These are phyloP conservation scores for Prunella fulvescens DNA, from an alignment of 2,113 vertebrate genomes.

Conservation along the genomic window DNA sequence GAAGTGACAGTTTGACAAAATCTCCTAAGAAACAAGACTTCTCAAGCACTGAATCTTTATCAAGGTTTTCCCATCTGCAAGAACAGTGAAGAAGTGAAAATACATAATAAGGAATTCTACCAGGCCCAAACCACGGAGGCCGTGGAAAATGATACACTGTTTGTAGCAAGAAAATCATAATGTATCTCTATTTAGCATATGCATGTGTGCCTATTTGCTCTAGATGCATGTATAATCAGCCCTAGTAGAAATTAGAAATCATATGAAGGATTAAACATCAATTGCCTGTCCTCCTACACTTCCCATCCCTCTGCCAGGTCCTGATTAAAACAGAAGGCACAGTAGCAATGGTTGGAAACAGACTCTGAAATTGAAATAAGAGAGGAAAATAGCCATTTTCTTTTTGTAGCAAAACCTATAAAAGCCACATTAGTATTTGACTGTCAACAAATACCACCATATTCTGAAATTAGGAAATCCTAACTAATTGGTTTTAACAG, in stretches of 20 bases:
- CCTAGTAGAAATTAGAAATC: conserved; percentile 35
- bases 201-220: conserved; percentile 6
- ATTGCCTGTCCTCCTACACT: conserved; percentile 52
- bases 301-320: conserved; percentile 9
- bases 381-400: not conserved
- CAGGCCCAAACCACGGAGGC: not conserved
- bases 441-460: not conserved
- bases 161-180: not conserved
- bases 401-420: not conserved
- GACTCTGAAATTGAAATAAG: not conserved
- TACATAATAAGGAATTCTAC: not conserved
- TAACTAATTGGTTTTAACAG: not conserved
- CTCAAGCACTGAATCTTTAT: not conserved
- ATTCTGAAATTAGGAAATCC: not conserved
- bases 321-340: conserved; percentile 30
- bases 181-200: conserved; percentile 14
- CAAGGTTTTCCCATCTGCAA: not conserved
- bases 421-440: not conserved
- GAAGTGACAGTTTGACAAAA: not conserved
- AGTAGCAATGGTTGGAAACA: not conserved
- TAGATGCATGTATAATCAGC: conserved; percentile 55
- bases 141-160: not conserved
- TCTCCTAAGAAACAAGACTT: not conserved
- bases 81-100: not conserved
- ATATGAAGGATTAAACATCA: conserved; percentile 49